phyloP scores from a whole-genome alignment of 2,113 vertebrate genomes.

The Trochalopteron elliotii region DNA sequence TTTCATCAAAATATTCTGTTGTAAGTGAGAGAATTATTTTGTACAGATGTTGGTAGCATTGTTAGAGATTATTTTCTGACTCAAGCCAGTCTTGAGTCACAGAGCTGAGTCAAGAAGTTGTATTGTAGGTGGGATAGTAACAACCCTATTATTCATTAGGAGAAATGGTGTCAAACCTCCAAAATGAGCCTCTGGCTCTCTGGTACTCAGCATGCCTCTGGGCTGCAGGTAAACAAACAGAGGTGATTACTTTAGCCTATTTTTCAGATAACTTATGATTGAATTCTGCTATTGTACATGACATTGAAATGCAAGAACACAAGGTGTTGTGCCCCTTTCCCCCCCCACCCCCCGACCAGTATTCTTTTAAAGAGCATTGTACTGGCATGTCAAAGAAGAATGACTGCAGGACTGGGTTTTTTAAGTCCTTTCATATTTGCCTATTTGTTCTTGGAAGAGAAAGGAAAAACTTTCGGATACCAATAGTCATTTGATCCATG shows the following conservation, averaged over 20 bases:
- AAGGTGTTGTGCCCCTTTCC: background rate
- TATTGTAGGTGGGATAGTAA: background rate
- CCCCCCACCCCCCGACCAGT: fast-evolving
- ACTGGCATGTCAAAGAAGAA: background rate
- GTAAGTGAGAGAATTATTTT: background rate
- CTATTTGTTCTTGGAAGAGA: background rate
- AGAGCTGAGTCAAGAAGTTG: background rate
- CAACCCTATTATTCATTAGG: background rate
- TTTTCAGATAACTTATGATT: background rate
- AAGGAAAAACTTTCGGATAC: background rate
- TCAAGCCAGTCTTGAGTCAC: background rate
- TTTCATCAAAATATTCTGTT: background rate
- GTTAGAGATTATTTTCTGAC: background rate
- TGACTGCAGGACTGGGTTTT: background rate
- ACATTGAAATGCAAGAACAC: background rate
- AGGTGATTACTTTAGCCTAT: background rate
- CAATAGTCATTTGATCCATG: background rate
- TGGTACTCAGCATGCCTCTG: background rate
- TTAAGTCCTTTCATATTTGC: background rate
- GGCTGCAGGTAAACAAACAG: background rate
- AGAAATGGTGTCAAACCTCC: background rate
- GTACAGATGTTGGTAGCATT: background rate
- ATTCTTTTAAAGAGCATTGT: background rate
- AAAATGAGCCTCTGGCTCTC: background rate
- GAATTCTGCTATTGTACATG: background rate